These are phyloP conservation scores for Bugulina stolonifera DNA, from an alignment of 2,888 invertebrate species.

Conservation along the genomic window DNA sequence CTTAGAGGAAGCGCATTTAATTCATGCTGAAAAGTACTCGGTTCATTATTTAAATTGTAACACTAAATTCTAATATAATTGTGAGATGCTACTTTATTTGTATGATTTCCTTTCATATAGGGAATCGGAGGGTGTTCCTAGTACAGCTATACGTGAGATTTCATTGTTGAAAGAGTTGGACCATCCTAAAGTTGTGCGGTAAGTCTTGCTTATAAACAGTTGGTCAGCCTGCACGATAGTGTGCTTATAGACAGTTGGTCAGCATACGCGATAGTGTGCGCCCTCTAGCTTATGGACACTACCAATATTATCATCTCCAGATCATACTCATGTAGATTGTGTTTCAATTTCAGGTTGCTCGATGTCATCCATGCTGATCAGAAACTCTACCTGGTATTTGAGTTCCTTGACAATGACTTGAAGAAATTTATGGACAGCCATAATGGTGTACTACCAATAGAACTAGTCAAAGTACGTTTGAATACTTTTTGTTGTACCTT, in stretches of 20 bases:
- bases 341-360: conserved; percentile 60
- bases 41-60: too few relatives aligned
- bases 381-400: conserved; percentile 87
- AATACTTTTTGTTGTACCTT: not conserved
- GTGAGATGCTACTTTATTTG: too few relatives aligned
- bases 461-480: conserved; percentile 1
- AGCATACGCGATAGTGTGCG: not conserved
- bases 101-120: too few relatives aligned
- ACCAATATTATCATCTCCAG: not conserved
- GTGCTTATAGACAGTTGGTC: not conserved
- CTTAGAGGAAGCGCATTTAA: too few relatives aligned
- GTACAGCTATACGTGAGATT: conserved; percentile 93
- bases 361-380: conserved; percentile 81
- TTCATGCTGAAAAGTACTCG: too few relatives aligned
- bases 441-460: not conserved
- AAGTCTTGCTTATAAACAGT: conserved; percentile 25
- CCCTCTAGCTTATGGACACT: not conserved
- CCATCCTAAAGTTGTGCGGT: conserved; percentile 78
- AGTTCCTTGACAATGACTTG: conserved; percentile 85
- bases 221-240: not conserved
- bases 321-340: too few relatives aligned
- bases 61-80: too few relatives aligned
- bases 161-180: conserved; percentile 81
- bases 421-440: conserved; percentile 73
- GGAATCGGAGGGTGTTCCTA: conserved; percentile 93